Evolutionary conservation across 1,140 invertebrate genomes (phyloP).

Genomic region (Leptestheria dahalacensis): DNA sequence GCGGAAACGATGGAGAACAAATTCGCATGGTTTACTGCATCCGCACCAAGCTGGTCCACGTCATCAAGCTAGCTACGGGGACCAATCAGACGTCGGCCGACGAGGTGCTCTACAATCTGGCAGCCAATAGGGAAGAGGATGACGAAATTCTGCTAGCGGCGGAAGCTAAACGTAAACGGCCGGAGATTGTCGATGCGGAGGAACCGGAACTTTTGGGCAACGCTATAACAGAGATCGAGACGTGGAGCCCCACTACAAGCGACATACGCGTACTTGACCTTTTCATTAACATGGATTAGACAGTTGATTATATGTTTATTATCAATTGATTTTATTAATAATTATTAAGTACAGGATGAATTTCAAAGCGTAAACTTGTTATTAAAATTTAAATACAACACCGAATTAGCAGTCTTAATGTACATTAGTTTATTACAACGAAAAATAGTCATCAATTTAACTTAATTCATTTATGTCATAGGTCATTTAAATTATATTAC

Average conservation of each 20-base stretch:
- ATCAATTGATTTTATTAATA: not conserved
- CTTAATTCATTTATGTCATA: no score
- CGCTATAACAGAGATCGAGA: slow-evolving; percentile 22
- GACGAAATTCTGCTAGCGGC: not conserved
- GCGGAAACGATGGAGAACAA: slow-evolving; percentile 41
- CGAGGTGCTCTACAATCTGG: not conserved
- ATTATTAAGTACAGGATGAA: not conserved
- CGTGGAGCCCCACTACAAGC: not conserved
- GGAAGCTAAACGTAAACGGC: not conserved
- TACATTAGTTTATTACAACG: no score
- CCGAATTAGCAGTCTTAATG: no score
- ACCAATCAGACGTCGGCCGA: slow-evolving; percentile 4
- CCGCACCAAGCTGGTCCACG: slow-evolving; percentile 25
- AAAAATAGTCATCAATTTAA: no score
- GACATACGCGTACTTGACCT: not conserved
- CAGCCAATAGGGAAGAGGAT: not conserved
- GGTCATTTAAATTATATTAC: no score
- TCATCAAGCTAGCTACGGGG: not conserved
- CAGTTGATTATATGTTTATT: not conserved
- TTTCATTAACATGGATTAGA: not conserved
- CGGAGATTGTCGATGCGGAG: slow-evolving; percentile 17
- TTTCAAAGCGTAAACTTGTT: no score
- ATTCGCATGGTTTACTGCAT: slow-evolving; percentile 46
- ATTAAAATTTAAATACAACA: not conserved
- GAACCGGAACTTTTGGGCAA: slow-evolving; percentile 21